Evolutionary conservation across 2,113 vertebrate genomes (phyloP), one percentile per base, ranked within the genome.

Genomic region (Herpetotheres cachinnans): DNA sequence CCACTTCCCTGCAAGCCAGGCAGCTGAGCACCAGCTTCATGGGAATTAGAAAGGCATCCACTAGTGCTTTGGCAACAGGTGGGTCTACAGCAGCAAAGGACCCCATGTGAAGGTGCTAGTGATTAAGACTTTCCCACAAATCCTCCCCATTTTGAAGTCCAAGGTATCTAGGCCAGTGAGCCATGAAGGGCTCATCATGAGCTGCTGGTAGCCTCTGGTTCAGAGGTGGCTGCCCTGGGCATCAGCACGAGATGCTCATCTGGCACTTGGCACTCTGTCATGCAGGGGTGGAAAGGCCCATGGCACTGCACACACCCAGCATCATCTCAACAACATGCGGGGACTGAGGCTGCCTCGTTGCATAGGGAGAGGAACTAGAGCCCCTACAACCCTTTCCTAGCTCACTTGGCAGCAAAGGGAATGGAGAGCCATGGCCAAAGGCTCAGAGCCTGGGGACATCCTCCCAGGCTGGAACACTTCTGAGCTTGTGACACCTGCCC

Each of bases 21-120:
- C 29, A 50, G 16, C 12, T 6, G 15, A n/a, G 50, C 32, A 74
- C 10, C 55, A 74, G 38, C 18, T 46, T 12, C 24, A 25, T 2
- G 12, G 38, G 22, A 72, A 38, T 2, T 7, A 8, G 13, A 22
- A 56, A 15, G 11, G 13, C 1, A 16, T 7, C 16, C 27, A 79
- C 15, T 14, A 21, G n/a, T 19, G 19, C 50, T 58, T 9, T 22
- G 8, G 34, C 34, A 25, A 20, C 42, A 67, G 16, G 3, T 16
- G 18, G 40, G 22, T 34, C 32, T 38, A 30, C 27, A 86, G 29
- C 16, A 84, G 36, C 3, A 19, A 36, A 49, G 32, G 47, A 65
- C 11, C 44, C 36, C n/a, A 9, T 0, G 7, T 4, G 1, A 36
- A 47, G 24, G 0, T 69, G 24, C 32, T 47, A 7, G 13, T 2